Base-by-base conservation (phyloP, 2,113 vertebrate genomes). In the Glaucomys volans region DNA sequence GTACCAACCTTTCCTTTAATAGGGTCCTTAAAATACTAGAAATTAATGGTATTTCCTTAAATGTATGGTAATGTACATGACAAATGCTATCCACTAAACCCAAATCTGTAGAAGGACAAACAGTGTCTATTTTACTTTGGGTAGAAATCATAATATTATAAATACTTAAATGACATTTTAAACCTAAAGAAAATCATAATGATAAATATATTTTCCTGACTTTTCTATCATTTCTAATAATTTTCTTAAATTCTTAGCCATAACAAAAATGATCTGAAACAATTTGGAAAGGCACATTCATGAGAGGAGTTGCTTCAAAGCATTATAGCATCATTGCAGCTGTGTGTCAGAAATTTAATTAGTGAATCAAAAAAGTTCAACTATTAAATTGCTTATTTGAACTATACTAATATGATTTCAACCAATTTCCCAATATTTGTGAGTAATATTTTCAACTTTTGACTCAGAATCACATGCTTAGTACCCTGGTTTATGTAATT, bases 401-500 rank as follows among this genome's bases (percentile, higher is more conserved):
- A 35, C 5, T 82, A 67, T 67, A 62, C 1, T 59, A 71, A 84
- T 82, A 76, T 42, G 37, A 47, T 91, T 90, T 86, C 5, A 64
- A 54, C 1, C 3, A 85, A 2, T 91, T 54, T 72, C 26, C 83
- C 3, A 71, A 64, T 62, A 67, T 82, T 96, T 71, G 72, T 20
- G 11, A 40, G 4, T 0, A 32, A 44, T 59, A 83, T 40, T 74
- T 77, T 24, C 14, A 52, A 40, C 4, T 81, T 91, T 82, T 87
- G 37, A 32, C 26, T 87, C 8, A 96, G 87, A 89, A 59, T 82
- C 35, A 40, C 88, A 81, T n/a, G 74, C 7, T 74, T 93, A 59
- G 14, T 4, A 44, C 47, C 1, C 22, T 69, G 16, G 50, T 22
- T 69, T 77, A 42, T 28, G 69, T 40, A 7, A 1, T 81, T 76